Percentiles rank a stretch among this genome's conserved stretches.
Evolutionary conservation across 37 sponge, comb jelly and placozoan species (phyloP).

Genomic region (Beroe forskalii): DNA sequence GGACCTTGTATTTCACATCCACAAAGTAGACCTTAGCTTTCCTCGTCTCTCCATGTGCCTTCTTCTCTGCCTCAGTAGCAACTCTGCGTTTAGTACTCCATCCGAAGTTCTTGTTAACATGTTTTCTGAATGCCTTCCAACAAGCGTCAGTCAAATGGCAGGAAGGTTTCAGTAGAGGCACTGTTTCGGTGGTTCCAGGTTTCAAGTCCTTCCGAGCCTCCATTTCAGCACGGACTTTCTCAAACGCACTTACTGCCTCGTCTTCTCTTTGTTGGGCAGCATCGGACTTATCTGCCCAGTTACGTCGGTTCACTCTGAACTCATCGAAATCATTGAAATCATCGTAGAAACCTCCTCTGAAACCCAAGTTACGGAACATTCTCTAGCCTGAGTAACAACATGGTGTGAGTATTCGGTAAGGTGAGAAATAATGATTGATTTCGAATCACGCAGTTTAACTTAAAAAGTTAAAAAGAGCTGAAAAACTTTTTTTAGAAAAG

Average conservation of each 20-base stretch:
- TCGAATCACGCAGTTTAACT: too few species aligned
- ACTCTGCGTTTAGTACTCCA: neutral
- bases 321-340: neutral
- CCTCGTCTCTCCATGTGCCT: neutral
- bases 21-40: constrained; percentile 6
- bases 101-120: neutral
- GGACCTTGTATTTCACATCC: constrained; percentile 6
- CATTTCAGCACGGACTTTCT: neutral
- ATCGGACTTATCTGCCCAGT: constrained; percentile 13
- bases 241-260: neutral
- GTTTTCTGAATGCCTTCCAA: neutral
- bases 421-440: too few species aligned
- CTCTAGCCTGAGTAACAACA: too few species aligned
- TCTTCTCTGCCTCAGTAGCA: constrained; percentile 21
- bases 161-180: constrained; percentile 7
- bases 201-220: neutral
- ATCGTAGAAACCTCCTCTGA: neutral
- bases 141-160: constrained; percentile 6
- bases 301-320: neutral
- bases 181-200: neutral
- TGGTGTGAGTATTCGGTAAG: too few species aligned
- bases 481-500: too few species aligned
- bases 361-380: too few species aligned
- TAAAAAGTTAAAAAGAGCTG: too few species aligned
- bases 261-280: neutral